Base-by-base conservation (phyloP, 2,113 vertebrate genomes). In the Thamnaconus septentrionalis region DNA sequence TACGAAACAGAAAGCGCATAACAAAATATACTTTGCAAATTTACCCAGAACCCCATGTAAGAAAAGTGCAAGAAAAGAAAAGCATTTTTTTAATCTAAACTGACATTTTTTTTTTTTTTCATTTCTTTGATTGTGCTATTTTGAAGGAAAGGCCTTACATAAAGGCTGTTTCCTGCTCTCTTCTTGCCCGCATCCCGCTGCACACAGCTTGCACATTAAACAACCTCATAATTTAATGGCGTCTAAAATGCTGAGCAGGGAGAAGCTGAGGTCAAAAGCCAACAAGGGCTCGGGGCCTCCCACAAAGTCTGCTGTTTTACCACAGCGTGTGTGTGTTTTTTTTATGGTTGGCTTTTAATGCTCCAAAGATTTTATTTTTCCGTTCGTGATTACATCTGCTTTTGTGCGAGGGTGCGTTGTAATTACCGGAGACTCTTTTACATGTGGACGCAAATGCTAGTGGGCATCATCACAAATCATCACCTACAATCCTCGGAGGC, bases 211-310 rank as follows among this genome's bases (percentile, higher is more conserved):
- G 18, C 18, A 84, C 73, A 84, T 79, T 82, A 64, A 76, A 91
- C 76, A 89, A 89, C 80, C 85, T 31, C 18, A 31, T 31, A 31
- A 31, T 31, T 31, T 31, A 31, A 31, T 31, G 18, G 18, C 18
- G 18, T 31, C 18, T 31, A 88, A 82, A 85, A 79, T 80, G 69
- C 70, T 49, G 72, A 82, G 78, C 10, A 44, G 71, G 72, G 64
- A 58, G 59, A 72, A 55, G 71, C 53, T 65, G 64, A 82, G 82
- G 84, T 84, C 83, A 84, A 64, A 83, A 80, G 62, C 56, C 66
- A 78, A 82, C 8, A 8, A 31, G 18, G 18, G 18, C 18, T 31
- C 18, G 18, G 18, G 18, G 18, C 18, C 18, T 31, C 18, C 18
- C 18, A 31, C 18, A 31, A 31, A 31, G 18, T 31, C 18, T 31